Evolutionary conservation across 2,888 invertebrate species (phyloP), one percentile per base, ranked within the genome.

Genomic region (Philopedon plagiatum): DNA sequence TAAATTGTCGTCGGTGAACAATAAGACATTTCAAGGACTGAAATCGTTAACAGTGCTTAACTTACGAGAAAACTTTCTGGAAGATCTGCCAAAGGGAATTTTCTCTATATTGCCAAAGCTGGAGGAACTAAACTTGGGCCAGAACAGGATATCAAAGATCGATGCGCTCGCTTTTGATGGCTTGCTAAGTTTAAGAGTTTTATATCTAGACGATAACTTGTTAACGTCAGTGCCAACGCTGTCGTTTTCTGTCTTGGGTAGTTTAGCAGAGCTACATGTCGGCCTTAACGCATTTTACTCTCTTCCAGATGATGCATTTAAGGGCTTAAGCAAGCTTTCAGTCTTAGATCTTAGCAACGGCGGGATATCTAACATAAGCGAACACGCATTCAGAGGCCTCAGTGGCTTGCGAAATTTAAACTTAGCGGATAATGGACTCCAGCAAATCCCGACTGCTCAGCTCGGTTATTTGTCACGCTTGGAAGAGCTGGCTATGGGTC

Each of bases 121-220:
- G 77, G 94, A 94, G 82, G 95, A 96, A 85, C 87, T 96, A 60
- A 95, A 96, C 86, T 87, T 96, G 73, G 95, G 95, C 13, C 92
- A 94, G 84, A 95, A 96, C 84, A 90, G 94, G 79, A 94, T 96
- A 82, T 91, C 92, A 15, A 90, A 90, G 80, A 92, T 96, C 51
- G 94, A 95, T 80, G 89, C 91, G 0, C 89, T 89, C 75, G 93
- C 95, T 1, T 93, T 96, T 79, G 90, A 92, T 61, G 94, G 93
- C 1, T 85, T 96, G 61, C 87, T 89, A 3, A 91, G 93, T n/a
- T 86, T 96, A 67, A 88, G 94, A 73, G 92, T 95, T 18, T 86
- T 96, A 11, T 94, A 94, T 83, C 86, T 96, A 75, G 95, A 96
- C 81, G 95, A 95, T 83, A 96, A 96, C 83, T 92, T 93, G 73